Conservation (phyloP, 2,888 invertebrate species). For the Acutogordius australiensis region DNA sequence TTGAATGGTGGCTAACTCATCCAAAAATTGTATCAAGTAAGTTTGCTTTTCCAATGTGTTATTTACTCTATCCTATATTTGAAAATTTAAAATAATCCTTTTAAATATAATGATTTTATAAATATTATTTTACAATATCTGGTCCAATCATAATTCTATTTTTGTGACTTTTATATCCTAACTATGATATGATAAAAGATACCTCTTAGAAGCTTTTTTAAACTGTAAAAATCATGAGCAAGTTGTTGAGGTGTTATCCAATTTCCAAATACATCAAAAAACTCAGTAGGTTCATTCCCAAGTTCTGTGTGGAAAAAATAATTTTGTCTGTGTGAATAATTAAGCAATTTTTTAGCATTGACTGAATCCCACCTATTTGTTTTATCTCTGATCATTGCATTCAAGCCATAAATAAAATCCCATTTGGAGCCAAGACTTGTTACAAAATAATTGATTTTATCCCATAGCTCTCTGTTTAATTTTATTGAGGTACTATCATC, state of each 20-base stretch:
- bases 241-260: not conserved
- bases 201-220: not conserved
- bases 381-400: not conserved
- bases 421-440: not conserved
- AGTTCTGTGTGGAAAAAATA: not conserved
- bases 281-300: not conserved
- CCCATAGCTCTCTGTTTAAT: not conserved
- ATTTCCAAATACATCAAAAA: not conserved
- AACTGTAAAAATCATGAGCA: not conserved
- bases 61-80: constrained; percentile 8
- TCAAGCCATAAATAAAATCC: constrained; percentile 5
- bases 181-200: not conserved
- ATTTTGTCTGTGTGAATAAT: not conserved
- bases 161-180: not conserved
- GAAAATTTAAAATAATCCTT: not conserved
- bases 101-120: not conserved
- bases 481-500: not conserved
- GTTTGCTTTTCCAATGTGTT: not conserved
- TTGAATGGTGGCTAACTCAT: not conserved
- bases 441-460: not conserved
- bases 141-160: not conserved
- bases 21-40: not conserved
- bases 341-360: not conserved
- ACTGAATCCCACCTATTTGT: not conserved
- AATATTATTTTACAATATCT: not conserved